Evolutionary conservation across 2,797 vertebrate genomes (phyloP), one percentile per base, ranked within the genome.

Genomic region (Rhincodon typus): DNA sequence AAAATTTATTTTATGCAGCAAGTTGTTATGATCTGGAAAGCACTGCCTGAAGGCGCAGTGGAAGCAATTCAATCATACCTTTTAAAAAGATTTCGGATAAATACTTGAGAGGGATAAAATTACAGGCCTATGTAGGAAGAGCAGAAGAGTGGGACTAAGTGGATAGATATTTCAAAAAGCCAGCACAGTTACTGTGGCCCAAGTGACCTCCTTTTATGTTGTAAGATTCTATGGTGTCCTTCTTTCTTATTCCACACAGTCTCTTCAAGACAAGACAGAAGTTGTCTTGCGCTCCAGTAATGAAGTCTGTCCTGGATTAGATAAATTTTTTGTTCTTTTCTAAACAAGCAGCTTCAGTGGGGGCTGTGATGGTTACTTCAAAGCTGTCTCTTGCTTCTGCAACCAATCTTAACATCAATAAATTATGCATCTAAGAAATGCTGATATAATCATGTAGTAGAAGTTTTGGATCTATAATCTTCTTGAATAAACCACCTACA

Each of bases 371-470:
- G 38, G 42, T 46, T 94, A 46, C 93, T 50, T 94, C 93, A 70
- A 94, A 72, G 93, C 69, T 70, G 23, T 72, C 69, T 74, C 93
- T 50, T 94, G 69, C 27, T 72, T 94, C 93, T 94, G 93, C 27
- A 50, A 50, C 38, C 67, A 70, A 70, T 94, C 93, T 15, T 46
- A 50, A 50, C 93, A 94, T 94, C 93, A 94, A 70, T 94, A 74
- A 94, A 72, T 69, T 94, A 67, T 27, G 70, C 25, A 72, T 94
- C 69, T 74, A 27, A 94, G 67, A 46, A 94, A 94, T 70, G 66
- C 17, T 94, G 93, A 94, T 94, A 94, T 72, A 34, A 94, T 72
- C 69, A 72, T 72, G 69, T 23, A 50, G 21, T 72, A 94, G 69
- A 94, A 34, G 66, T 50, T 1, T 27, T 53, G 46, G 67, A 30